Evolutionary conservation across 2,113 vertebrate species (phyloP), one percentile per base, ranked within the genome.

Genomic region (Nansenia antarctica): DNA sequence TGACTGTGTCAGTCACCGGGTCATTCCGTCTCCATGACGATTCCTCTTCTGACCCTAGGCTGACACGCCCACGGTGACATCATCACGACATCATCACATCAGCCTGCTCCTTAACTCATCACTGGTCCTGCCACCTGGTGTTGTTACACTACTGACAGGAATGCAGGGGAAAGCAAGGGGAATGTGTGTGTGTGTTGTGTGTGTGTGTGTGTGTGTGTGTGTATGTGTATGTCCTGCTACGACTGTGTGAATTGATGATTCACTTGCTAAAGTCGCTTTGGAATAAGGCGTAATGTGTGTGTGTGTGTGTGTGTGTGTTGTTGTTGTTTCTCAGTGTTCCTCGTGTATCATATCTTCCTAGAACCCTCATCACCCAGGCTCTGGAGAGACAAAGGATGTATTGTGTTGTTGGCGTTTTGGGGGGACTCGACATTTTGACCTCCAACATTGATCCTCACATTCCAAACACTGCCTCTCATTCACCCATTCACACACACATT

Each of bases 31-130:
- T 67, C 53, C 24, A 59, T 4, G 45, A 69, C 9, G 52, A 29
- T 47, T 52, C 20, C 26, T 47, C 47, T 73, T 32, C 52, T 62
- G 62, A 65, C 58, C 32, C n/a, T n/a, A 20, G 15, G 54, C 52
- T 71, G 5, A 68, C 39, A 30, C 2, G 30, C 20, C 11, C 11
- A n/a, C n/a, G n/a, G n/a, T n/a, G n/a, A n/a, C n/a, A n/a, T n/a
- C n/a, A n/a, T n/a, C n/a, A n/a, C n/a, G n/a, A n/a, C n/a, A n/a
- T n/a, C n/a, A n/a, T n/a, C n/a, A n/a, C n/a, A n/a, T n/a, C n/a
- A n/a, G n/a, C n/a, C n/a, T n/a, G n/a, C n/a, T n/a, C n/a, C n/a
- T n/a, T n/a, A n/a, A n/a, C n/a, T n/a, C n/a, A n/a, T n/a, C n/a
- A n/a, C n/a, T n/a, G n/a, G n/a, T n/a, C n/a, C n/a, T n/a, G n/a